Evolutionary conservation across 2,888 invertebrate genomes (phyloP).

Genomic region (Seira musarum): DNA sequence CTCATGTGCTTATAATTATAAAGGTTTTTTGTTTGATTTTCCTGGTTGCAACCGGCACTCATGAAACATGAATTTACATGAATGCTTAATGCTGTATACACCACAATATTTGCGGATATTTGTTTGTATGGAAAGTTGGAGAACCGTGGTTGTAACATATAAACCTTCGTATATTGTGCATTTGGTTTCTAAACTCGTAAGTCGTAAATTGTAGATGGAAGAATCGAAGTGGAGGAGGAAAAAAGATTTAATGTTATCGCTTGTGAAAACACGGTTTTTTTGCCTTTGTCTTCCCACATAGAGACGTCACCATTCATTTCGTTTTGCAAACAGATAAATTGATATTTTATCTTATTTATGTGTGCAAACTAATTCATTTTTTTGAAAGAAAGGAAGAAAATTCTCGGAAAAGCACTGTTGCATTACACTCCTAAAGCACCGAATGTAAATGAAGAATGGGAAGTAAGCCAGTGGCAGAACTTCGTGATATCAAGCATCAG

Average conservation of each 20-base stretch:
- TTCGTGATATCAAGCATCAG: no score
- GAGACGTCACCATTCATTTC: slow-evolving; percentile 9
- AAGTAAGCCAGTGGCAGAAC: no score
- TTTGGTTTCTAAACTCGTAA: not conserved
- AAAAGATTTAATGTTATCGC: slow-evolving; percentile 45
- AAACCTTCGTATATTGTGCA: not conserved
- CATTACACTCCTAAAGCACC: no score
- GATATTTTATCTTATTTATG: slow-evolving; percentile 20
- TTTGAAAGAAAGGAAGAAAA: no score
- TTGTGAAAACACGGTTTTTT: slow-evolving; percentile 26
- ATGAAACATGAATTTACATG: no score
- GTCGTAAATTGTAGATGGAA: not conserved
- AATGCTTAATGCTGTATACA: no score
- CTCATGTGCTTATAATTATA: no score
- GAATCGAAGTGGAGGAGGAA: not conserved
- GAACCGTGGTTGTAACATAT: not conserved
- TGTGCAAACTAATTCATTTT: slow-evolving; percentile 7
- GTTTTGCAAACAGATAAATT: not conserved
- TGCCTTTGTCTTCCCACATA: not conserved
- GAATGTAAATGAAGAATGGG: not conserved
- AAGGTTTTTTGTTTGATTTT: no score
- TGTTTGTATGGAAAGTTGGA: no score
- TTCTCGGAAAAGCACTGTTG: no score
- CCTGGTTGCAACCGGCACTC: no score
- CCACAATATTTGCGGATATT: no score